Evolutionary conservation across 2,797 vertebrate species (phyloP).

Genomic region (Benthosema pterotum): DNA sequence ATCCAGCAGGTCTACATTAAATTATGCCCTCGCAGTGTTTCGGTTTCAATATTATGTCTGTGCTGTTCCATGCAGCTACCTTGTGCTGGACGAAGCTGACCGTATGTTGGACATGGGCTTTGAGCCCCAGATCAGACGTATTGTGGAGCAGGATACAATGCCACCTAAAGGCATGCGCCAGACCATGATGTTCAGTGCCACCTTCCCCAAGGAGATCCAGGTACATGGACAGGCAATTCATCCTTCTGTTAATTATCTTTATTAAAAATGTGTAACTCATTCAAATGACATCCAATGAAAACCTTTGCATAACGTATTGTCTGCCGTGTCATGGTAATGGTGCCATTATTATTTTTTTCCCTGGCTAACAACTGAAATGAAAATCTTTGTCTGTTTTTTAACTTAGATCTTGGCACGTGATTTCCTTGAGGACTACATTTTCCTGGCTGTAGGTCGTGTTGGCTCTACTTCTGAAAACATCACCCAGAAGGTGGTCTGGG

Average conservation of each 20-base stretch:
- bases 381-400: background rate
- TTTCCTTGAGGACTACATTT: slow-evolving; percentile 98
- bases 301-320: too few relatives aligned
- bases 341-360: too few relatives aligned
- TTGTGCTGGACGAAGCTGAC: slow-evolving; percentile 97
- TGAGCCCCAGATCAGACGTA: slow-evolving; percentile 96
- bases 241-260: too few relatives aligned
- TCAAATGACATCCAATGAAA: too few relatives aligned
- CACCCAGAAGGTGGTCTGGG: slow-evolving; percentile 99
- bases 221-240: slow-evolving; percentile 56
- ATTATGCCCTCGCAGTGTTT: background rate
- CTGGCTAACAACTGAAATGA: accelerated
- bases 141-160: slow-evolving; percentile 98
- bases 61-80: slow-evolving; percentile 78
- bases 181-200: slow-evolving; percentile 99
- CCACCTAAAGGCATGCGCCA: slow-evolving; percentile 93
- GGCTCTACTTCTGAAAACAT: slow-evolving; percentile 99
- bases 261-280: too few relatives aligned
- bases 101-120: slow-evolving; percentile 99
- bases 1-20: background rate
- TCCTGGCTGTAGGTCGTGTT: slow-evolving; percentile 95
- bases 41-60: background rate
- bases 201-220: slow-evolving; percentile 99
- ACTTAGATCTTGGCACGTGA: slow-evolving; percentile 94
- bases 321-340: too few relatives aligned